These are phyloP conservation scores for Gallinago jamesoni DNA, from an alignment of 2,113 vertebrate genomes.

Conservation along the genomic window DNA sequence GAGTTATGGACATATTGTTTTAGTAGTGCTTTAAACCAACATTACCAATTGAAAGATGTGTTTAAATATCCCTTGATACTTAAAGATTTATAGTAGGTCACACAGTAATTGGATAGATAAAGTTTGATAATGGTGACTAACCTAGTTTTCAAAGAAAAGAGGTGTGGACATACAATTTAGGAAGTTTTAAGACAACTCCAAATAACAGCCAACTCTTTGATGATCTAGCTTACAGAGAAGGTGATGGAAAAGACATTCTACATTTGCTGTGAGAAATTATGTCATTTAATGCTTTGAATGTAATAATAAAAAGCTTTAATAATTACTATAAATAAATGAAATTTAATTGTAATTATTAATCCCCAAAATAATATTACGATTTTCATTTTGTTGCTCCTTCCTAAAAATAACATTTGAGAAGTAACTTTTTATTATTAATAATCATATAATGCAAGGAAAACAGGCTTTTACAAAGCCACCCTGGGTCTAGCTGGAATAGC, in stretches of 20 bases:
- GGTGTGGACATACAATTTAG: not conserved
- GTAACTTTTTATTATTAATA: not conserved
- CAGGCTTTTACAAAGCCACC: not conserved
- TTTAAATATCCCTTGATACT: not conserved
- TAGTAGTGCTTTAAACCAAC: constrained; percentile 26
- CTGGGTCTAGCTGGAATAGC: not conserved
- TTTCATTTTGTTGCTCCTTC: not conserved
- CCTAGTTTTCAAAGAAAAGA: constrained; percentile 18
- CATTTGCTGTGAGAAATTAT: not conserved
- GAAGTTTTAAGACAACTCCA: not conserved
- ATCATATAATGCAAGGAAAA: not conserved
- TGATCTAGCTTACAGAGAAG: not conserved
- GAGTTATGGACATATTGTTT: not conserved
- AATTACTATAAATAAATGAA: not conserved
- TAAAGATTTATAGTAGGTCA: not conserved
- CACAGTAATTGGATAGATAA: not conserved
- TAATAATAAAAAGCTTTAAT: not conserved
- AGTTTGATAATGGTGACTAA: not conserved
- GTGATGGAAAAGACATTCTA: not conserved
- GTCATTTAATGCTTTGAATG: not conserved
- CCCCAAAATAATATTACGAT: not conserved
- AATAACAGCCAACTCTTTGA: not conserved
- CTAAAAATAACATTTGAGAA: not conserved
- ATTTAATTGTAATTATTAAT: not conserved
- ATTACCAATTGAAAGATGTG: not conserved